A percentile compares a stretch with the other conserved stretches of the same genome.
phyloP scores from a whole-genome alignment of 2,113 vertebrate genomes.

The Puntigrus tetrazona region DNA sequence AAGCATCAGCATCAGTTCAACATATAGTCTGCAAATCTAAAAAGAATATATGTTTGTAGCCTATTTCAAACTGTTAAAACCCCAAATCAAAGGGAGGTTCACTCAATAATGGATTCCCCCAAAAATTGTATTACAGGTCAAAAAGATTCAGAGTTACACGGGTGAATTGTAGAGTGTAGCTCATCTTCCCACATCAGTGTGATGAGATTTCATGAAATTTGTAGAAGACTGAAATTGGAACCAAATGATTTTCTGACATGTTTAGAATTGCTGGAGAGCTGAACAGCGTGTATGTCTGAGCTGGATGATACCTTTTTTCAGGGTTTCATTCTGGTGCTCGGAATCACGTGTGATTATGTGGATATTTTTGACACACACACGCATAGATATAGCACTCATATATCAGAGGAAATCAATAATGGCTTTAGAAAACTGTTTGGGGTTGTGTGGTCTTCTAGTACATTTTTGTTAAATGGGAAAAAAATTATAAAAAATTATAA shows the following conservation, averaged over 20 bases:
- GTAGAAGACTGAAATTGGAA: slow-evolving; percentile 22
- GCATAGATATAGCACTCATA: not conserved
- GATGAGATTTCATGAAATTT: slow-evolving; percentile 8
- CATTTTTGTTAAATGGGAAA: too few relatives aligned
- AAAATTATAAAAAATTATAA: too few relatives aligned
- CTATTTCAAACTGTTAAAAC: not conserved
- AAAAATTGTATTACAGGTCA: not conserved
- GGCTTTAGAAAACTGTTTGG: not conserved
- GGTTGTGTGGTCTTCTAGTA: too few relatives aligned
- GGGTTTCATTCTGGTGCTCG: not conserved
- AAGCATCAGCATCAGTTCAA: not conserved
- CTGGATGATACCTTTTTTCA: not conserved
- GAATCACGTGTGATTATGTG: not conserved
- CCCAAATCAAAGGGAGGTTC: not conserved
- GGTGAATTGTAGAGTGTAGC: not conserved
- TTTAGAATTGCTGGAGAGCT: slow-evolving; percentile 9
- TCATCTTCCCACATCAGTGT: not conserved
- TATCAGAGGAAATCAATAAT: not conserved
- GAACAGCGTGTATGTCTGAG: not conserved
- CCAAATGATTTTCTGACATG: slow-evolving; percentile 25
- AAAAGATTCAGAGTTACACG: not conserved
- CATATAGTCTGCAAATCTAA: too few relatives aligned
- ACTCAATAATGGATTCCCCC: not conserved
- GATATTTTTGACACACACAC: not conserved
- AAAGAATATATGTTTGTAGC: not conserved